Evolutionary conservation across 92 coral and sea anemone species (phyloP), one percentile per base, ranked within the genome.

Genomic region (Muricea muricata): DNA sequence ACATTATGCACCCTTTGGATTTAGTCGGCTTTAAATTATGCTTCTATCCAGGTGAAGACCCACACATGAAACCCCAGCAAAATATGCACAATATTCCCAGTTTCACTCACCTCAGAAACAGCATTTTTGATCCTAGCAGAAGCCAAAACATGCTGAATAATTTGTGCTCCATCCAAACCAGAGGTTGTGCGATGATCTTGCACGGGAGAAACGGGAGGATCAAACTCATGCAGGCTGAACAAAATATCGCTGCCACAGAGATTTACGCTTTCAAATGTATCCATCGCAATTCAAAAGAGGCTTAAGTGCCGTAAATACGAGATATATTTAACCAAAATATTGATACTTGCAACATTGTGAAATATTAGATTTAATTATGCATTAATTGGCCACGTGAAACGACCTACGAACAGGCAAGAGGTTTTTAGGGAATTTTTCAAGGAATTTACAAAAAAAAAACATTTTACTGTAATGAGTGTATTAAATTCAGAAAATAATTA

Each of bases 111-210:
- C 83, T 60, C 83, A 33, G 83, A 18, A 42, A 78, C 70, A 34
- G 83, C 83, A 78, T 78, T 78, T 45, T 58, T 78, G 13, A 78
- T 56, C 46, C 83, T 78, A 33, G 70, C 47, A 31, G 83, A 78
- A 13, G 13, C 29, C 46, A 78, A 65, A 31, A 78, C 83, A 28
- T 78, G 72, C 54, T 78, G 48, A 57, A 78, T 78, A 1, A 78
- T 78, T 26, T 78, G 26, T 24, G 31, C 71, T 18, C 83, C 83
- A 56, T 56, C 42, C 25, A 75, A 57, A 41, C 83, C 50, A 31
- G 63, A 0, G 17, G 47, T 8, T 3, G 48, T 13, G 11, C 3
- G 15, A 11, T 18, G 40, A 25, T 78, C 34, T 30, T 32, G 32
- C 8, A 78, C 55, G 18, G 83, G 83, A 4, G 83, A 78, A 0